phyloP scores from a whole-genome alignment of 2,888 invertebrate genomes.

The Isoperla grammatica region DNA sequence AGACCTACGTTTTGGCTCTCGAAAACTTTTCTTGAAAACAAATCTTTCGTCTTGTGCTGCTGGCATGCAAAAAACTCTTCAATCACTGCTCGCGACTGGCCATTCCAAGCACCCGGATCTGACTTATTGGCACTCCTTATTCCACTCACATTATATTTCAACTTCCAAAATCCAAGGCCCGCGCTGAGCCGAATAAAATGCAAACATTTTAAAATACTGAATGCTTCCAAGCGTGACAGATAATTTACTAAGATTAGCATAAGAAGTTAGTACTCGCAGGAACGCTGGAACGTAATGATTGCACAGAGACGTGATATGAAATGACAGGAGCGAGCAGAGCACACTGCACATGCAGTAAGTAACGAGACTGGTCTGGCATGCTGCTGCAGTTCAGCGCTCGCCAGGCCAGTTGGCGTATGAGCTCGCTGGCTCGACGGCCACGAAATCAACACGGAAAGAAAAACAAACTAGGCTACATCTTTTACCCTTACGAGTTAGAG shows the following conservation, averaged over 20 bases:
- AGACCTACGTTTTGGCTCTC: slow-evolving; percentile 18
- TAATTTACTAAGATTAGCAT: no score
- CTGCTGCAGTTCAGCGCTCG: no score
- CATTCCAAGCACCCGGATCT: slow-evolving; percentile 25
- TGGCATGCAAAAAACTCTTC: slow-evolving; percentile 29
- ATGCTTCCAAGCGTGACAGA: no score
- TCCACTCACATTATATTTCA: slow-evolving; percentile 19
- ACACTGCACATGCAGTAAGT: no score
- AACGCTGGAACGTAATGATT: not conserved
- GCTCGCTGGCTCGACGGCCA: not conserved
- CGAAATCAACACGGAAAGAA: slow-evolving; percentile 4
- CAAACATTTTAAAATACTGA: no score
- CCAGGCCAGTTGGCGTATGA: no score
- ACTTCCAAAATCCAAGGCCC: no score
- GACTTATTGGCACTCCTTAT: slow-evolving; percentile 26
- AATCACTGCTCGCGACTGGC: slow-evolving; percentile 22
- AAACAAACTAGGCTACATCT: not conserved
- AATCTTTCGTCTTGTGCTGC: slow-evolving; percentile 26
- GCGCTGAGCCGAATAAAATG: no score
- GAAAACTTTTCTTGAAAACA: slow-evolving; percentile 26
- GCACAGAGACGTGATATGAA: no score
- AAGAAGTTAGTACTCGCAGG: not conserved
- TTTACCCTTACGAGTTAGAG: not conserved
- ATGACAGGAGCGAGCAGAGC: no score
- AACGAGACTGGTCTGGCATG: no score